Conservation (phyloP, 2,888 invertebrate species). For the Ophion slaviceki region DNA sequence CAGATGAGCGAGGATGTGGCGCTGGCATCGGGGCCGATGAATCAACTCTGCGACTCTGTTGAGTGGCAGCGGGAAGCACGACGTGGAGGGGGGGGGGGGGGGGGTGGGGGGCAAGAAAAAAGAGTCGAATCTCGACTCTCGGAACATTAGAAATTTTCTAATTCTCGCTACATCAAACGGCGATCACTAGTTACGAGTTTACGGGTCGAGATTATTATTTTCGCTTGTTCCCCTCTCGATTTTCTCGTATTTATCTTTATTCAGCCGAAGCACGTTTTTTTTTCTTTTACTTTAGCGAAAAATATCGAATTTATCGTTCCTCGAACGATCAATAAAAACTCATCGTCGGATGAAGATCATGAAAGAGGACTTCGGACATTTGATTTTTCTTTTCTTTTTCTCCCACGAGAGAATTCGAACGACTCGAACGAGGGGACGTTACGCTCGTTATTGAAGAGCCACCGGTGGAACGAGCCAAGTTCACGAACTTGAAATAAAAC, state of each 20-base stretch:
- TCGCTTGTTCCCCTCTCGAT: conserved; percentile 36
- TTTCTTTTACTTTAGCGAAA: conserved; percentile 69
- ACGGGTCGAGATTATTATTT: conserved; percentile 7
- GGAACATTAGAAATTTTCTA: conserved; percentile 18
- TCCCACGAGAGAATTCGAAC: not conserved
- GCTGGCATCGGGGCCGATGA: conserved; percentile 25
- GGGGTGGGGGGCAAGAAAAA: not conserved
- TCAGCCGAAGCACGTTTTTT: conserved; percentile 76
- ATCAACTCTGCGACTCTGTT: conserved; percentile 10
- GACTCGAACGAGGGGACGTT: not conserved
- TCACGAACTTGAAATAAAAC: not conserved
- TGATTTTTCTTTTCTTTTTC: conserved; percentile 1
- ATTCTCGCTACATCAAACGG: conserved; percentile 36
- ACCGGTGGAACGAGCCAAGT: not conserved
- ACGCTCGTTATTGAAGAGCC: not conserved
- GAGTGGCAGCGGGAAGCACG: conserved; percentile 6
- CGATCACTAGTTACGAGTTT: conserved; percentile 20
- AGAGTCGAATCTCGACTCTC: not conserved
- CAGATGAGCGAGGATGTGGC: not conserved
- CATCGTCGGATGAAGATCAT: conserved; percentile 32
- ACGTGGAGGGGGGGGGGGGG: not conserved
- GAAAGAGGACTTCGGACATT: not conserved
- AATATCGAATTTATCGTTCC: conserved; percentile 76
- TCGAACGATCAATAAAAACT: conserved; percentile 31
- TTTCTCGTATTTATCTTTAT: conserved; percentile 62